Evolutionary conservation across 2,797 vertebrate species (phyloP).

Genomic region (Heliangelus exortis): DNA sequence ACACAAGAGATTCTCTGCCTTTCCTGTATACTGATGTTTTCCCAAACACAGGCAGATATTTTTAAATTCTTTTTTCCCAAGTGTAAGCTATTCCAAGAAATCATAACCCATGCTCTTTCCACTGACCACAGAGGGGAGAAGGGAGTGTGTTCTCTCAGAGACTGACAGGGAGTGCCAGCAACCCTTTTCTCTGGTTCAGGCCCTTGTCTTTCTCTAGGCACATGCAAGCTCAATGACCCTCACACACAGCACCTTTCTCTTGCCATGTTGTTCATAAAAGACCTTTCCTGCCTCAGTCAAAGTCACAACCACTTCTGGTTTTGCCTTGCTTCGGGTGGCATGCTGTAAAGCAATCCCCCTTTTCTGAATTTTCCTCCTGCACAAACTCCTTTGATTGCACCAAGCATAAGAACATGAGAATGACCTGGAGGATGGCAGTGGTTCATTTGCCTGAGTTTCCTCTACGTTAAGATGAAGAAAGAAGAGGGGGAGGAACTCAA

Average conservation of each 20-base stretch:
- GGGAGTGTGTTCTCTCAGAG: rapidly evolving
- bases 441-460: not conserved
- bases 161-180: not conserved
- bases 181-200: not conserved
- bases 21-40: not conserved
- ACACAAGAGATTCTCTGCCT: constrained; percentile 15
- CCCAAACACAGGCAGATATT: not conserved
- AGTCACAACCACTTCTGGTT: not conserved
- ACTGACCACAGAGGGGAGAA: not conserved
- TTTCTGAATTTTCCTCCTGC: not conserved
- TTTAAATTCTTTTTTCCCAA: not conserved
- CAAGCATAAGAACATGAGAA: not conserved
- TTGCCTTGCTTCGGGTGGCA: not conserved
- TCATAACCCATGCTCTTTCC: not conserved
- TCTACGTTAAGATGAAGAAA: not conserved
- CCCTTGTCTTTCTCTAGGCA: not conserved
- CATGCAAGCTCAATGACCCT: not conserved
- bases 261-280: not conserved
- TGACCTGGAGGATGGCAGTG: not conserved
- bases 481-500: constrained; percentile 18
- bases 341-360: not conserved
- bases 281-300: not conserved
- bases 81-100: constrained; percentile 7
- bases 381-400: not conserved
- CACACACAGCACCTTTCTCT: not conserved